Evolutionary conservation across 2,888 invertebrate species (phyloP).

Genomic region (Acrobasis consociella): DNA sequence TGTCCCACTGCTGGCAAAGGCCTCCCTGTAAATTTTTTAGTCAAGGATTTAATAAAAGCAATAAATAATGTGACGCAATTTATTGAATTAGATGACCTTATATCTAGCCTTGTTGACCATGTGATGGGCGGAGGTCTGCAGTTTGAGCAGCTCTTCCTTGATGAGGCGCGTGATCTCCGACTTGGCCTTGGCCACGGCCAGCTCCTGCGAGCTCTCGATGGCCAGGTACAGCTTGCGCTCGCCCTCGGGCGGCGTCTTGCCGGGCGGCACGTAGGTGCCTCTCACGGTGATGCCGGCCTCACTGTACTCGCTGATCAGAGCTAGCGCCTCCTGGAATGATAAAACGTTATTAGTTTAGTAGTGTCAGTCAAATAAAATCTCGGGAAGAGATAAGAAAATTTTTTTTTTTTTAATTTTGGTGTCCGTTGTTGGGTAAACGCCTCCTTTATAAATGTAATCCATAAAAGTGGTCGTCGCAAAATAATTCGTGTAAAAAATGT

Average conservation of each 20-base stretch:
- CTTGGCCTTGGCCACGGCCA: conserved; percentile 97
- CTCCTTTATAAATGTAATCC: too few relatives aligned
- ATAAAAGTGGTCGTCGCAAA: too few relatives aligned
- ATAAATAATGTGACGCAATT: conserved; percentile 38
- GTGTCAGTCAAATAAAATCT: too few relatives aligned
- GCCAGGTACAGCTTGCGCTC: conserved; percentile 98
- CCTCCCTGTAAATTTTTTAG: too few relatives aligned
- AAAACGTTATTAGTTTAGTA: conserved; percentile 4
- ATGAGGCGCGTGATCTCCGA: conserved; percentile 98
- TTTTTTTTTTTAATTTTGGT: too few relatives aligned
- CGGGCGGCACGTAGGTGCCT: conserved; percentile 96
- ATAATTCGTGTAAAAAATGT: too few relatives aligned
- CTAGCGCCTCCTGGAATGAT: conserved; percentile 92
- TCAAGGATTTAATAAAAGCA: too few relatives aligned
- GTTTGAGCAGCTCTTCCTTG: conserved; percentile 97
- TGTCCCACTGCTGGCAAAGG: too few relatives aligned
- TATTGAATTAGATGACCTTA: conserved; percentile 90
- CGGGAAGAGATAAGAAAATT: too few relatives aligned
- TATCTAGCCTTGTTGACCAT: conserved; percentile 96
- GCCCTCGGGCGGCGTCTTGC: conserved; percentile 94
- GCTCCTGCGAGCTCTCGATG: conserved; percentile 98
- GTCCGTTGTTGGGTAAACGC: too few relatives aligned
- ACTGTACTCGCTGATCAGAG: conserved; percentile 99
- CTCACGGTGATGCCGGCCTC: conserved; percentile 99
- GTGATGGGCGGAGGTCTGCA: conserved; percentile 93